Evolutionary conservation across 2,797 vertebrate species (phyloP).

Genomic region (Sylvilagus floridanus): DNA sequence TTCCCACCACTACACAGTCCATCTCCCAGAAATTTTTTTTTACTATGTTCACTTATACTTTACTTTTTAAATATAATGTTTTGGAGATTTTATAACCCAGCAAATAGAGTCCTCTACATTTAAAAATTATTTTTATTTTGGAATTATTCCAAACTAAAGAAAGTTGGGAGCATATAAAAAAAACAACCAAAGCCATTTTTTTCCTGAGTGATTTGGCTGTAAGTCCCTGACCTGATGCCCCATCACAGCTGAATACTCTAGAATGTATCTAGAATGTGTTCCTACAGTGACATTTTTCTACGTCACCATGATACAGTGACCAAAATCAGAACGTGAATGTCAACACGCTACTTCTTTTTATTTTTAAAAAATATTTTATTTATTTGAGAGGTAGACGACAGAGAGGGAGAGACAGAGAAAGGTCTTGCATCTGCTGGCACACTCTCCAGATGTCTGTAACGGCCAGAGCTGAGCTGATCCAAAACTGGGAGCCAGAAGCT

Average conservation of each 20-base stretch:
- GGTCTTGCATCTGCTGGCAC: no score
- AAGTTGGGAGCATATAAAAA: neutral
- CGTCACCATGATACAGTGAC: neutral
- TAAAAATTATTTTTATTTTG: conserved; percentile 24
- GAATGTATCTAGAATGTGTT: neutral
- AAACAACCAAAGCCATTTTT: neutral
- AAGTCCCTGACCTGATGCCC: neutral
- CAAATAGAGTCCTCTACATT: neutral
- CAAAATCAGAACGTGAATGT: neutral
- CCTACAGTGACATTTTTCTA: neutral
- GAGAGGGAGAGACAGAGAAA: no score
- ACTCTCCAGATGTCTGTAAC: no score
- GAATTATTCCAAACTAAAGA: neutral
- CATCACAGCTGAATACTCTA: neutral
- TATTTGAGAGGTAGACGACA: no score
- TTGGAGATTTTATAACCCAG: neutral
- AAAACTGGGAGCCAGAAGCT: no score
- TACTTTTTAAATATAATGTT: neutral
- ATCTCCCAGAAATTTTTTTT: neutral
- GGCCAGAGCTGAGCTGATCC: no score
- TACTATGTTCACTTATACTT: neutral
- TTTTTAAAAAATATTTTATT: no score
- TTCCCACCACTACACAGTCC: neutral
- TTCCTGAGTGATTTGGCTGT: neutral
- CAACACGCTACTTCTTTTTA: no score